Base-by-base conservation (phyloP, 2,113 vertebrate species). In the Garra rufa region DNA sequence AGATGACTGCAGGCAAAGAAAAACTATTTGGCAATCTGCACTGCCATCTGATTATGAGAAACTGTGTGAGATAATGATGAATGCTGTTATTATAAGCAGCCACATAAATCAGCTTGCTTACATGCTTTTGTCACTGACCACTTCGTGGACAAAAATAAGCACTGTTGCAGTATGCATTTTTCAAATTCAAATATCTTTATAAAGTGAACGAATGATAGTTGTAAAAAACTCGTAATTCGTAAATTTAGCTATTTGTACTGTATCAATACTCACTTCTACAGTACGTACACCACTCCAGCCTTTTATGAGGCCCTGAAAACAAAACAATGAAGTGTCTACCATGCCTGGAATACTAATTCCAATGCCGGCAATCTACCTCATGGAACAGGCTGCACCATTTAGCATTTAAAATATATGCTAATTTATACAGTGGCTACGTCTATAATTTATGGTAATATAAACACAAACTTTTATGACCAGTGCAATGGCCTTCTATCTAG, bases 321-420 rank as follows among this genome's bases (percentile, higher is more conserved):
- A 69, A 55, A 76, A 61, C 76, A 76, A 75, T 52, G 65, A 76
- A n/a, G 75, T 76, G 26, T 52, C 55, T 80, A 41, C 41, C 83
- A 87, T 90, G 87, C 38, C 1, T 4, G 28, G 85, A 91, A 91
- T 90, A 90, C 87, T 89, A 85, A 89, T 57, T 59, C 26, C 30
- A 10, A 59, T 11, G 11, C 82, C 63, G 80, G 83, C 87, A 85
- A 84, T 59, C 83, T 82, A 65, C 85, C 85, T 84, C 76, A 81
- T 57, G 63, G 78, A 84, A 78, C 80, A 83, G 55, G 43, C 55
- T 83, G 75, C 80, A 84, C 80, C 74, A 80, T 86, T 88, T 81
- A 88, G 74, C 41, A 78, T 74, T 81, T 48, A 65, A 83, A 88
- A 90, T 83, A 65, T 81, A 89, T 90, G 88, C 81, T 77, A 88